Percentiles rank a stretch among this genome's conserved stretches.
Conservation (phyloP, 2,888 invertebrate genomes). For the Chymomyza caudatula region DNA sequence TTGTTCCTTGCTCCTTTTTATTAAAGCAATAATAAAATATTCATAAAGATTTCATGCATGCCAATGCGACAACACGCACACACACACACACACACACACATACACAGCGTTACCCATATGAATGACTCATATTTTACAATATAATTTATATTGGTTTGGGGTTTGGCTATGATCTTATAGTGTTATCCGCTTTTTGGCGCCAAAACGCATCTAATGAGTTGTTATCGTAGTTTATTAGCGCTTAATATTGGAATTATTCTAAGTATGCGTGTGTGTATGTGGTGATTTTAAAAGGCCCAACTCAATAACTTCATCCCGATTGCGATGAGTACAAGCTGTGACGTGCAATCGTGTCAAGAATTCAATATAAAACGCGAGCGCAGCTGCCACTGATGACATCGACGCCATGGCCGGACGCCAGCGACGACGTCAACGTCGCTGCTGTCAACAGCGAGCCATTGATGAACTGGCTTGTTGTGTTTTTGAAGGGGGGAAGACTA, state of each 20-base stretch:
- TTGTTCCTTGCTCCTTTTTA: constrained; percentile 37
- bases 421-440: constrained; percentile 5
- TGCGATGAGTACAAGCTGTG: constrained; percentile 53
- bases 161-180: background rate
- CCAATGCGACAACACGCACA: constrained; percentile 34
- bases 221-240: constrained; percentile 26
- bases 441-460: constrained; percentile 32
- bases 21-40: constrained; percentile 71
- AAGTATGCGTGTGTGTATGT: constrained; percentile 31
- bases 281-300: background rate
- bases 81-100: background rate
- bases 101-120: background rate
- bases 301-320: constrained; percentile 31
- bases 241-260: background rate
- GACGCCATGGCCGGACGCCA: constrained; percentile 14
- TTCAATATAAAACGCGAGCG: constrained; percentile 65
- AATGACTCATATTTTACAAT: constrained; percentile 40
- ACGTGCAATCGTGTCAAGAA: constrained; percentile 68
- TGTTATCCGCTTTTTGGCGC: background rate
- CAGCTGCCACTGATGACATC: constrained; percentile 70
- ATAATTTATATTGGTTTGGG: constrained; percentile 40
- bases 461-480: constrained; percentile 52
- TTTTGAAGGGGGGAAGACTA: constrained; percentile 3
- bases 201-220: background rate
- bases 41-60: constrained; percentile 67